phyloP scores from a whole-genome alignment of 2,888 invertebrate genomes.

The Lepidocyrtoides sp. region DNA sequence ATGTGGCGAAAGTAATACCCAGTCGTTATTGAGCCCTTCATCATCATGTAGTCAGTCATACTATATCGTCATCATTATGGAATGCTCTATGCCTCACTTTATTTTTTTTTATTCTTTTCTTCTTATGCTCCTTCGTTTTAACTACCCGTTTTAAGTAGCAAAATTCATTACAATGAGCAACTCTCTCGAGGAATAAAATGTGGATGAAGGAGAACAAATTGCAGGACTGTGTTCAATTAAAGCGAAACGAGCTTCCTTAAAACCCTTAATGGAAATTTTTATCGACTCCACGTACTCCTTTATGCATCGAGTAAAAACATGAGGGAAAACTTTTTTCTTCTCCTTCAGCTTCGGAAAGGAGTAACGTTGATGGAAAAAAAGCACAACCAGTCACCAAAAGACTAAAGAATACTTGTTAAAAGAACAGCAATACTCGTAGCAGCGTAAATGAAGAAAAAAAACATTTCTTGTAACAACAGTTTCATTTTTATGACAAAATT shows the following conservation, averaged over 20 bases:
- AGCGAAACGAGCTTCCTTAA: conserved; percentile 76
- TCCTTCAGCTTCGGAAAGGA: neutral
- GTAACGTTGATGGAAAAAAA: too few species aligned
- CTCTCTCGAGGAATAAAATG: conserved; percentile 73
- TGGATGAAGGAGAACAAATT: conserved; percentile 74
- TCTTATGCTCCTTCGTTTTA: conserved; percentile 59
- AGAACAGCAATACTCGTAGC: neutral
- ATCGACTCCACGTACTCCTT: conserved; percentile 70
- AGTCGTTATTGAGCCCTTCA: conserved; percentile 69
- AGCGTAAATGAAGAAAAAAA: conserved; percentile 1
- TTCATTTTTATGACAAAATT: conserved; percentile 9
- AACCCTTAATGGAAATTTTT: conserved; percentile 79
- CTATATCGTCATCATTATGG: neutral
- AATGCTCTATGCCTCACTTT: neutral
- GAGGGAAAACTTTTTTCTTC: conserved; percentile 42
- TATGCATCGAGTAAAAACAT: conserved; percentile 56
- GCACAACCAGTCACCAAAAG: too few species aligned
- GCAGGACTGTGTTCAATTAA: conserved; percentile 76
- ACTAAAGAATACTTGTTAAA: neutral
- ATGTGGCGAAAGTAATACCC: conserved; percentile 61
- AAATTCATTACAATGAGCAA: conserved; percentile 78
- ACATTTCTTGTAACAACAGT: conserved; percentile 5
- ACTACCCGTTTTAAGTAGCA: conserved; percentile 74
- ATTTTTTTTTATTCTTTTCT: neutral
- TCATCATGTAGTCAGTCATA: conserved; percentile 25